A percentile compares a stretch with the other conserved stretches of the same genome.
Conservation (phyloP, 2,797 vertebrate genomes). For the Pantherophis alleghaniensis region DNA sequence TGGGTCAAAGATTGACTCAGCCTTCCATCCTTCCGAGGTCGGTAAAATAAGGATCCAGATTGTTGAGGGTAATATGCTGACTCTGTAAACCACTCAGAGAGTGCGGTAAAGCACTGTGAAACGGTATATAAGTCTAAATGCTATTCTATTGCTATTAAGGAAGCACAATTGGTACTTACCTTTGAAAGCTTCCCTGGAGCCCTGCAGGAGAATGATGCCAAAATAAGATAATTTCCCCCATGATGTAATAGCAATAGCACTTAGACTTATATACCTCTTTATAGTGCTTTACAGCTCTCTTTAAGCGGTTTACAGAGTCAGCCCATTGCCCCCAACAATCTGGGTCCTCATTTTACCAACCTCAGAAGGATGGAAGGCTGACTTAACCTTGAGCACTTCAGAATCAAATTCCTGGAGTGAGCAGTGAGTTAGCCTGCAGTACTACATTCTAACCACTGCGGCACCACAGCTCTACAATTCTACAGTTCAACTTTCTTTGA, state of each 20-base stretch:
- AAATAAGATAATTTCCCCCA: neutral
- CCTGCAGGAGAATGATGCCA: neutral
- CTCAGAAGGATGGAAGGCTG: neutral
- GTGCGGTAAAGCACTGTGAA: neutral
- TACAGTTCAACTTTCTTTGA: neutral
- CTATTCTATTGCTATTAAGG: neutral
- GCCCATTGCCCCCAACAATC: neutral
- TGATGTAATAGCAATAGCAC: no score
- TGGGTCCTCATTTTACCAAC: neutral
- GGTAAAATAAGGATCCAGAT: neutral
- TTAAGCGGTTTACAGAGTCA: neutral
- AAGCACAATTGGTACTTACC: neutral
- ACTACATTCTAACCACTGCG: neutral
- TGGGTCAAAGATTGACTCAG: neutral
- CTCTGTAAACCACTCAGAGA: neutral
- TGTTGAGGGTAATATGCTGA: neutral
- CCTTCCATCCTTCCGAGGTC: neutral
- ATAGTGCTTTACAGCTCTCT: neutral
- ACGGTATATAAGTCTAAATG: neutral
- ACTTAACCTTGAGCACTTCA: neutral
- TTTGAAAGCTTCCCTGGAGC: neutral
- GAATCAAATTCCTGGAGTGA: neutral
- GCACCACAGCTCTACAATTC: no score
- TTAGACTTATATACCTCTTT: neutral
- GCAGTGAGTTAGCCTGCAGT: neutral